A percentile compares a stretch with the other conserved stretches of the same genome.
Evolutionary conservation across 2,113 vertebrate genomes (phyloP).

Genomic region (Psilopsiagon aymara): DNA sequence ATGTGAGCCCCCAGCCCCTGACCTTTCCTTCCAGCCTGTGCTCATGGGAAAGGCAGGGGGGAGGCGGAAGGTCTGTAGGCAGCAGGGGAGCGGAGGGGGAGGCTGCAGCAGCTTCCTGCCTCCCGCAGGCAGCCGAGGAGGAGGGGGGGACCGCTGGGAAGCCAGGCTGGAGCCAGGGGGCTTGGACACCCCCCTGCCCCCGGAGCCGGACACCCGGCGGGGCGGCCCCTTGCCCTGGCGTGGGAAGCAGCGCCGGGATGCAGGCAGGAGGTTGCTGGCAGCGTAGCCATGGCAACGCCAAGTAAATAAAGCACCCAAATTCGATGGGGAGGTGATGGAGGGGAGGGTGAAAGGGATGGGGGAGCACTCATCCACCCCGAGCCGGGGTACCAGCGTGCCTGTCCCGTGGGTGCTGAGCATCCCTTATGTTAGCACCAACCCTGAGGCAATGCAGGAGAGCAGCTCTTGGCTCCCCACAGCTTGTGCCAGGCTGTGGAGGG

Average conservation of each 20-base stretch:
- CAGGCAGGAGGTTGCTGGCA: conserved; percentile 58
- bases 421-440: neutral
- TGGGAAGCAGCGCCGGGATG: conserved; percentile 30
- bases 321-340: fast-evolving
- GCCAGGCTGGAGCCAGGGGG: neutral
- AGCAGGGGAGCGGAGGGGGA: conserved; percentile 54
- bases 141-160: neutral
- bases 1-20: neutral
- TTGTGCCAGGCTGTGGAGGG: neutral
- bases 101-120: conserved; percentile 67
- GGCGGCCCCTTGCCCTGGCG: neutral
- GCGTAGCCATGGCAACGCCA: conserved; percentile 73
- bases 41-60: neutral
- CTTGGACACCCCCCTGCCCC: neutral
- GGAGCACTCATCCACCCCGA: fast-evolving
- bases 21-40: conserved; percentile 35
- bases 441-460: neutral
- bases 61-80: conserved; percentile 69
- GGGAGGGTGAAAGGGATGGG: neutral
- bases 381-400: neutral
- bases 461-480: neutral
- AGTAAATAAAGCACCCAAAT: conserved; percentile 78
- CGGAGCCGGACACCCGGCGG: neutral
- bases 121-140: neutral
- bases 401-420: neutral